Conservation (phyloP, 2,888 invertebrate genomes). For the Siphonodentalium dalli region DNA sequence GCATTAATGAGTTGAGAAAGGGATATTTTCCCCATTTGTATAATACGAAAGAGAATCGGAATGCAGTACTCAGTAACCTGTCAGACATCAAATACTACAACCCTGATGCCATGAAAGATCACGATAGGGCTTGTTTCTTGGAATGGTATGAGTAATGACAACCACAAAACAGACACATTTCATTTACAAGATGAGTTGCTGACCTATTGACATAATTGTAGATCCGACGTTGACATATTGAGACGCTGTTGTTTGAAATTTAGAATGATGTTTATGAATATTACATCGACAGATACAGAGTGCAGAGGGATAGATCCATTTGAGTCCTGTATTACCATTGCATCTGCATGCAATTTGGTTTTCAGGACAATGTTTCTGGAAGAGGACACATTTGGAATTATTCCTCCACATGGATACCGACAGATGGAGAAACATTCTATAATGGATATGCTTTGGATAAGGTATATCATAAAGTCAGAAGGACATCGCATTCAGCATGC, state of each 20-base stretch:
- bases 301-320: slow-evolving; percentile 24
- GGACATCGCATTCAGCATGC: slow-evolving; percentile 15
- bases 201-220: too few relatives aligned
- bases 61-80: too few relatives aligned
- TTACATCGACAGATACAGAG: slow-evolving; percentile 14
- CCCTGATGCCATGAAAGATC: slow-evolving; percentile 9
- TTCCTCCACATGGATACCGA: slow-evolving; percentile 22
- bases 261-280: slow-evolving; percentile 11
- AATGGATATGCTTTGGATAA: not conserved
- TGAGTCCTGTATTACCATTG: slow-evolving; percentile 27
- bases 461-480: not conserved
- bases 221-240: slow-evolving; percentile 24
- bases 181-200: slow-evolving; percentile 15
- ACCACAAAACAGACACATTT: slow-evolving; percentile 5
- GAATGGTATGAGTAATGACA: slow-evolving; percentile 14
- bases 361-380: slow-evolving; percentile 21
- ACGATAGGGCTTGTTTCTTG: slow-evolving; percentile 2
- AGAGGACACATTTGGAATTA: too few relatives aligned
- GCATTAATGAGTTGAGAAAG: too few relatives aligned
- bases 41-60: slow-evolving; percentile 8
- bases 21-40: too few relatives aligned
- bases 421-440: slow-evolving; percentile 28
- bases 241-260: slow-evolving; percentile 24
- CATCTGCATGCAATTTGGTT: slow-evolving; percentile 26
- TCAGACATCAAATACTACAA: too few relatives aligned